Conservation (phyloP, 30 jellyfish, hydroid and myxozoan species). For the Pelagia noctiluca region DNA sequence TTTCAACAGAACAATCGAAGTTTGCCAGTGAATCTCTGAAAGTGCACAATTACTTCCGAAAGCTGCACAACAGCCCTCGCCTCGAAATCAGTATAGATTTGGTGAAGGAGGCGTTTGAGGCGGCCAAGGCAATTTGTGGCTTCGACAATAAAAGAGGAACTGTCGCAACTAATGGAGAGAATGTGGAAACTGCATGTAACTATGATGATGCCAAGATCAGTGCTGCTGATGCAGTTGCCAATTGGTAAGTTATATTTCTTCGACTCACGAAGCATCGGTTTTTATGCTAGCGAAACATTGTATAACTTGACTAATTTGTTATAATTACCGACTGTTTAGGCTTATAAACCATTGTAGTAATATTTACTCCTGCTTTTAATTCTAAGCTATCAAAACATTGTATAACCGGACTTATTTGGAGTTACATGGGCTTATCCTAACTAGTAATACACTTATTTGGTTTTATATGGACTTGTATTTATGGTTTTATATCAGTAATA, state of each 20-base stretch:
- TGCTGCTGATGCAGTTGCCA: slow-evolving; percentile 86
- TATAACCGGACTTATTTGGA: too few species aligned
- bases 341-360: too few species aligned
- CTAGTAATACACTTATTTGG: too few species aligned
- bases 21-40: slow-evolving; percentile 63
- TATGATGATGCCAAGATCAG: slow-evolving; percentile 66
- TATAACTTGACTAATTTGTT: too few species aligned
- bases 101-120: slow-evolving; percentile 58
- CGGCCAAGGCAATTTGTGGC: slow-evolving; percentile 47
- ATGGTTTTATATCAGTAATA: too few species aligned
- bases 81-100: slow-evolving; percentile 55
- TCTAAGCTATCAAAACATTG: too few species aligned
- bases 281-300: too few species aligned
- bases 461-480: too few species aligned
- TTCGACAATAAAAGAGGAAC: slow-evolving; percentile 10
- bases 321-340: too few species aligned
- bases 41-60: slow-evolving; percentile 81
- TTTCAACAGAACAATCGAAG: slow-evolving; percentile 55
- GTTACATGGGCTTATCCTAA: too few species aligned
- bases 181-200: slow-evolving; percentile 76
- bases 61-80: slow-evolving; percentile 82
- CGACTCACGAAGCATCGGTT: background rate
- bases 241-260: slow-evolving; percentile 49
- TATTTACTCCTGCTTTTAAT: too few species aligned
- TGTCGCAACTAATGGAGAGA: slow-evolving; percentile 61